Evolutionary conservation across 2,797 vertebrate genomes (phyloP).

Genomic region (Enteromius afrohamiltoni): DNA sequence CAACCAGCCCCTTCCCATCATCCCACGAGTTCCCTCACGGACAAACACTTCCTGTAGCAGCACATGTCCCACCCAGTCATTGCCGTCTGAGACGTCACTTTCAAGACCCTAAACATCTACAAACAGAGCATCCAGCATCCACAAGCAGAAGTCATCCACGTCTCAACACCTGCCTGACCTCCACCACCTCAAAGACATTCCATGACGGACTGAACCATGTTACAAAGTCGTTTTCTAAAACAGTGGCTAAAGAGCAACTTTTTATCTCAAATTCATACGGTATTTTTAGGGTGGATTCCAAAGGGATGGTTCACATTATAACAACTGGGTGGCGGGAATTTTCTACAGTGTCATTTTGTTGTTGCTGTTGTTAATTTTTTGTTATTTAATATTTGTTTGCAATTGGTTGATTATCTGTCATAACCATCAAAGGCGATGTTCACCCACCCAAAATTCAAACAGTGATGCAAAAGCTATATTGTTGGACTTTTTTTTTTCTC

Average conservation of each 20-base stretch:
- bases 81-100: conserved; percentile 1
- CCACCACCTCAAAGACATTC: conserved; percentile 51
- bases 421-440: neutral
- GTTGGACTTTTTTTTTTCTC: neutral
- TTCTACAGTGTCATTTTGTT: conserved; percentile 70
- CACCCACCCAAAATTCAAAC: neutral
- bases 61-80: conserved; percentile 7
- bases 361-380: neutral
- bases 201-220: conserved; percentile 51
- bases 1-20: conserved; percentile 24
- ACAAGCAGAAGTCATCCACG: conserved; percentile 27
- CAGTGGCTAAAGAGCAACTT: conserved; percentile 51
- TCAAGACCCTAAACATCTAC: conserved; percentile 10
- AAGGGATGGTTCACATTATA: conserved; percentile 39
- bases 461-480: neutral
- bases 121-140: neutral
- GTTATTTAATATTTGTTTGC: neutral
- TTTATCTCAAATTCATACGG: conserved; percentile 56
- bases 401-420: conserved; percentile 22
- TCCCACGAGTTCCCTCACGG: conserved; percentile 57
- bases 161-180: conserved; percentile 49
- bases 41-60: conserved; percentile 39
- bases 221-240: conserved; percentile 37
- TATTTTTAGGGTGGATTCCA: conserved; percentile 53
- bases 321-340: conserved; percentile 61